Evolutionary conservation across 2,113 vertebrate species (phyloP), one percentile per base, ranked within the genome.

Genomic region (Tamias sibiricus): DNA sequence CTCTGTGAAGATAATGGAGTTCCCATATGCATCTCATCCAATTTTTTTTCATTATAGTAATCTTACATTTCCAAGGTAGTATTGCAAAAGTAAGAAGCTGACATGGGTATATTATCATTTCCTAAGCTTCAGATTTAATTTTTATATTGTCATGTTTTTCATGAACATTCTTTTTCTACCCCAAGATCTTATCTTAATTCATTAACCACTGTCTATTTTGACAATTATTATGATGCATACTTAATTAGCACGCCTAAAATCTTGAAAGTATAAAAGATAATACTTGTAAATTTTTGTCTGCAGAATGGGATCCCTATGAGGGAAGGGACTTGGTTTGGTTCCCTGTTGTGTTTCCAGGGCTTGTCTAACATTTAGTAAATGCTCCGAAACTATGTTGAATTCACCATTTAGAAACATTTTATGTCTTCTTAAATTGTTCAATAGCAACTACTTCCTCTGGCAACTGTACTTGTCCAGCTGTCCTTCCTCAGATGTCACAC

Each of bases 21-120:
- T 81, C 22, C 44, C 35, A 32, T 19, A 37, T 8, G 16, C 0
- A 44, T 3, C 5, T 47, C 10, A 28, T 20, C 22, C 0, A 17
- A 54, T 74, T 96, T 93, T 69, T 69, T 32, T n/a, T 77, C 19
- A 24, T 37, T 4, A 8, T 90, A 24, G 89, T 5, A 37, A n/a
- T 12, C 47, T 40, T 76, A 37, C 30, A 72, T 90, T 84, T 84
- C 16, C 8, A 17, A 47, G 7, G 8, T n/a, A 42, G n/a, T 30
- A 40, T 87, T 64, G 9, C 6, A n/a, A 84, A 94, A 87, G 32
- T 76, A 81, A 91, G 52, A 72, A 86, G 44, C 26, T 68, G 13
- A 24, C 26, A 57, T 52, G 69, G 22, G 32, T 22, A 44, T 4
- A 72, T 83, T 40, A 44, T 32, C 37, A 10, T 80, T 95, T 52